Evolutionary conservation across 2,888 invertebrate genomes (phyloP), one percentile per base, ranked within the genome.

Genomic region (Plebejus anna): DNA sequence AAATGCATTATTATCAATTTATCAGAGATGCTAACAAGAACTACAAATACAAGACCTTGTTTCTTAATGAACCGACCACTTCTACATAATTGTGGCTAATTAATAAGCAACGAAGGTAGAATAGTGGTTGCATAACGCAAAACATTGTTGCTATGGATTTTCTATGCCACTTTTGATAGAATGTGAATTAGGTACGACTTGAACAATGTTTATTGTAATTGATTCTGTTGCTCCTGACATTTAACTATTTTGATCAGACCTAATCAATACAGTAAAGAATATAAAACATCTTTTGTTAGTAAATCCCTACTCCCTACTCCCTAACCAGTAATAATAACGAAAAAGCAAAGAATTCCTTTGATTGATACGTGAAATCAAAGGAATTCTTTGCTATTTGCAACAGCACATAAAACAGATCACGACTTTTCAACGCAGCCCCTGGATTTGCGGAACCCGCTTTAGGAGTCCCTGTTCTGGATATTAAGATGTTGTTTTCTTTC

Each of bases 91-190:
- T 66, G 66, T 66, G 32, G 13, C 32, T 66, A 66, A 66, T 32
- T 66, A 66, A 66, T 66, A 5, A 36, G 66, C 66, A 32, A 66
- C 66, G 66, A 16, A 66, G 66, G 66, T 66, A 66, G 32, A 66
- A 66, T 66, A 66, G 66, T 32, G 66, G 66, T 66, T 66, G 66
- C 66, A 61, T 61, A 61, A 61, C 28, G 28, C 61, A 4, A 61
- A 9, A 61, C 22, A 61, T 59, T 59, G 59, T 22, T 22, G 59
- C 16, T 61, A 61, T 61, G 28, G 61, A 61, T 4, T 28, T 28
- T 9, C 28, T 22, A 9, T 61, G 2, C 61, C 28, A 28, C 28
- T 9, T 61, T 61, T 57, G n/a, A 59, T 22, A 22, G 6, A 59
- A 22, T 22, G 42, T 9, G 42, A 9, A 42, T 42, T 22, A 22